Base-by-base conservation (phyloP, 2,888 invertebrate species). In the Crematogaster levior region DNA sequence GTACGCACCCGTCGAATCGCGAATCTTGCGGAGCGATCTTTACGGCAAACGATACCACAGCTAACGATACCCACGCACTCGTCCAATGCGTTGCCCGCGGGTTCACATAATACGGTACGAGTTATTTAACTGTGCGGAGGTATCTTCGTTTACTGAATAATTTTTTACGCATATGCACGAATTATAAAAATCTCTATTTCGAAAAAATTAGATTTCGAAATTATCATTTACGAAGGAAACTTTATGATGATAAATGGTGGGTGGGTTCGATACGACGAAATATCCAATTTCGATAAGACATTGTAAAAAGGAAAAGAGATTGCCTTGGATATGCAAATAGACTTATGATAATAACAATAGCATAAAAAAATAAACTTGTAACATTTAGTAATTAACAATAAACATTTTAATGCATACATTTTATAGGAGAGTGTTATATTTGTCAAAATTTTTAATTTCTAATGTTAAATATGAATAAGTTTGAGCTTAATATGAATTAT, bases 71-170 rank as follows among this genome's bases (percentile, higher is more conserved):
- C 46, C 27, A 34, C 21, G 30, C 68, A 68, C 82, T 80, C 73
- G 84, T 61, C 18, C 77, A 82, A 85, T 89, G 87, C 85, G 83
- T 86, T 86, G 81, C 81, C 86, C 82, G 80, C 27, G 51, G 87
- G 83, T 60, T 70, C 77, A 74, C 65, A 79, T 84, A 87, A 85
- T 89, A 89, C 87, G 90, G 83, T 88, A 90, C 89, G 91, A 90
- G 90, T 91, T 90, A 91, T 91, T 90, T 90, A 89, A 88, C 86
- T 83, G 79, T 84, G 89, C 89, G 86, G 89, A 91, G 90, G 88
- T 87, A 87, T 70, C 85, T 86, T 84, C 82, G 85, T 87, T 84
- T 86, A 82, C 83, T 86, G 68, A 51, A 46, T 1, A 53, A 70
- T 73, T 73, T 53, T 84, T 24, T 1, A 60, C 46, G 70, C 30